Base-by-base conservation (phyloP, 2,113 vertebrate species). In the Mugil cephalus region DNA sequence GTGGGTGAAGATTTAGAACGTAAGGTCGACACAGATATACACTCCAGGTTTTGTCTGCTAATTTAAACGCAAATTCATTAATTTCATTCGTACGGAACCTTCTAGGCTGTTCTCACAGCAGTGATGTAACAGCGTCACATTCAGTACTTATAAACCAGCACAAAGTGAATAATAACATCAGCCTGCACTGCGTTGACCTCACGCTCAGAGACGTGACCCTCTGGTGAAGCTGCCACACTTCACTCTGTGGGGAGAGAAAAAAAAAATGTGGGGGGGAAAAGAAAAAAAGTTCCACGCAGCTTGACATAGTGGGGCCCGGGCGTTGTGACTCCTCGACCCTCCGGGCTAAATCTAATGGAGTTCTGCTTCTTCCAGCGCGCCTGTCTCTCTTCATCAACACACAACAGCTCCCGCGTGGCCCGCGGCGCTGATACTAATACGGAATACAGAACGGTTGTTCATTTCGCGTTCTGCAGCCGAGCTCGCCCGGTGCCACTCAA, bases 311-410 rank as follows among this genome's bases (percentile, higher is more conserved):
- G 67, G n/a, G 43, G 58, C 47, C 36, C 40, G 1, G 74, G 58
- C 70, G 7, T 13, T 4, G 30, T 36, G 65, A 62, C 45, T 63
- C 48, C 52, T 43, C 40, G 7, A 59, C 47, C 80, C 88, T 59
- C 59, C 34, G 7, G 86, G 90, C 86, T 65, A 74, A 72, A 75
- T 78, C 61, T 85, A 87, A 87, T 85, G 66, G 61, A 71, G 78
- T 80, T 69, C 64, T 70, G 77, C 80, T 65, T 82, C 72, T 65
- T 65, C 75, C 65, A 65, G 70, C 77, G 61, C 34, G 67, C 69
- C 68, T 78, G 85, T 79, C 89, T 84, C 64, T 80, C 71, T 70
- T 82, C 86, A 85, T 86, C 85, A 87, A 30, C 71, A 36, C 80
- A 74, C 81, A 66, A 79, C 82, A 77, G 56, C 82, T 55, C 77